Conservation (phyloP, 2,113 vertebrate genomes). For the Myxocyprinus asiaticus region DNA sequence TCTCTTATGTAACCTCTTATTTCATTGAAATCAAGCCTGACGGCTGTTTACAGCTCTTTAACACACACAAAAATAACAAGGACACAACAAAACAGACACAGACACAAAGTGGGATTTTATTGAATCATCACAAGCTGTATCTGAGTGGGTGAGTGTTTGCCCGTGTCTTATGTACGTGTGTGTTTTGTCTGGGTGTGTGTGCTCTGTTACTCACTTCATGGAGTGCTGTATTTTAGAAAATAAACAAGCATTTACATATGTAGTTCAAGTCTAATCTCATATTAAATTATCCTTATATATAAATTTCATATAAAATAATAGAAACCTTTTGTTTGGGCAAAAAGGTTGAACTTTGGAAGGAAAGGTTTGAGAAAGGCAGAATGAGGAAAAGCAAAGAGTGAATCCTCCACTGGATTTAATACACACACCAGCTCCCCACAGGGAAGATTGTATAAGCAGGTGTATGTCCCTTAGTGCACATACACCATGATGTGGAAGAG, state of each 20-base stretch:
- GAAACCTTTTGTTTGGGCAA: conserved; percentile 4
- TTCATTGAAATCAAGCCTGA: not conserved
- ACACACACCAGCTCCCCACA: conserved; percentile 27
- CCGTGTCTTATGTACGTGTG: conserved; percentile 14
- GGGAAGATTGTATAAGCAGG: conserved; percentile 51
- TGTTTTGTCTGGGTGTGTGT: conserved; percentile 3
- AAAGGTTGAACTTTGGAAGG: conserved; percentile 6
- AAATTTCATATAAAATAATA: conserved; percentile 42
- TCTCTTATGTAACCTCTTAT: not conserved
- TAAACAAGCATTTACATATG: conserved; percentile 39
- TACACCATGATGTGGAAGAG: not conserved
- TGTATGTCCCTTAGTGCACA: conserved; percentile 31
- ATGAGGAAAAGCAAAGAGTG: not conserved
- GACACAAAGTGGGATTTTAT: conserved; percentile 50
- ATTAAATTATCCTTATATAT: conserved; percentile 55
- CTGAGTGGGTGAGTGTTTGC: not conserved
- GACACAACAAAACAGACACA: conserved; percentile 43
- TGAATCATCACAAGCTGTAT: conserved; percentile 31
- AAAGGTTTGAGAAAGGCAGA: not conserved
- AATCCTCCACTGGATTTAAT: conserved; percentile 12
- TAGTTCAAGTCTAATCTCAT: conserved; percentile 47
- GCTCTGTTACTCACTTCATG: not conserved
- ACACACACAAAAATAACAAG: not conserved
- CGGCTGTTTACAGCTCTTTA: not conserved
- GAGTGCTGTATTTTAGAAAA: conserved; percentile 12